phyloP scores from a whole-genome alignment of 2,888 invertebrate genomes.

The Amblyjoppa proteus region DNA sequence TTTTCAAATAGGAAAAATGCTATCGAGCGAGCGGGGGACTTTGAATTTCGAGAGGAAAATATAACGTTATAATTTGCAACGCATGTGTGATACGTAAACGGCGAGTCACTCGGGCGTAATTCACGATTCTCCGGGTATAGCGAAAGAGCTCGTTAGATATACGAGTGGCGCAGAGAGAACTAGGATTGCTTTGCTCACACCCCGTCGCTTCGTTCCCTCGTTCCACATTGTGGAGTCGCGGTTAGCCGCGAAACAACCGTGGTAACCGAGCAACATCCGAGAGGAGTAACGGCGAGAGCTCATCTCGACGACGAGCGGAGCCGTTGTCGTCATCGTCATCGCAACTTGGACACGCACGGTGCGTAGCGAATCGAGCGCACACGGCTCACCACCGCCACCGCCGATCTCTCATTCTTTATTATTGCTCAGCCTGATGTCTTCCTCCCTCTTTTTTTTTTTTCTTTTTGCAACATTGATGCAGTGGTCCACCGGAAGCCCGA shows the following conservation, averaged over 20 bases:
- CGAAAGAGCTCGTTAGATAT: neutral
- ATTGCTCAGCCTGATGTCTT: constrained; percentile 1
- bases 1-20: neutral
- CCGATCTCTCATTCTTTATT: constrained; percentile 16
- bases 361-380: constrained; percentile 21
- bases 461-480: neutral
- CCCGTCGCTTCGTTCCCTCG: constrained; percentile 59
- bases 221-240: constrained; percentile 61
- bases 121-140: constrained; percentile 9
- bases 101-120: constrained; percentile 32
- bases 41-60: neutral
- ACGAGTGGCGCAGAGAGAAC: constrained; percentile 11
- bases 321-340: constrained; percentile 21
- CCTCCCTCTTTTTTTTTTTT: neutral
- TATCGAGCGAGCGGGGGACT: neutral
- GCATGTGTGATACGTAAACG: constrained; percentile 5
- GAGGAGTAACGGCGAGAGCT: constrained; percentile 40
- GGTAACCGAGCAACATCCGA: constrained; percentile 69
- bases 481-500: constrained; percentile 5
- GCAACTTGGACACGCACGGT: neutral
- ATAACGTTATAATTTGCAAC: neutral
- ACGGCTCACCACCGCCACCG: constrained; percentile 16
- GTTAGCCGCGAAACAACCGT: constrained; percentile 67
- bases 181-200: constrained; percentile 23
- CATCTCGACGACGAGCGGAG: constrained; percentile 14